These are phyloP conservation scores for Brachycybe producta DNA, from an alignment of 2,888 invertebrate species.

Conservation along the genomic window DNA sequence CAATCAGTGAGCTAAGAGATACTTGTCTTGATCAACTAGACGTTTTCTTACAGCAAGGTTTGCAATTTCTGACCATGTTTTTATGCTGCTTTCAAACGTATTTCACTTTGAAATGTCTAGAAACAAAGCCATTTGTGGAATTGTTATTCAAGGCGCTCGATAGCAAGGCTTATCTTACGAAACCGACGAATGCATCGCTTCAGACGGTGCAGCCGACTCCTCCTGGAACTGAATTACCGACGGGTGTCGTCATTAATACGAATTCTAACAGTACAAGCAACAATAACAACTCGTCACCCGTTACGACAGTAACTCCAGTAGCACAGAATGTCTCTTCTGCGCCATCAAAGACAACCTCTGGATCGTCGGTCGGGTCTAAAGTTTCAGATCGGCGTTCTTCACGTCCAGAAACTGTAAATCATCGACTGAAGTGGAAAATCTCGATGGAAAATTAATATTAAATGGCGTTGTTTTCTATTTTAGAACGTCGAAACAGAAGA, in stretches of 20 bases:
- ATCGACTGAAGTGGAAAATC: neutral
- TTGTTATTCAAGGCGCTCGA: slow-evolving; percentile 62
- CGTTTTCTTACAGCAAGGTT: slow-evolving; percentile 81
- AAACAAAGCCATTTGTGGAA: slow-evolving; percentile 82
- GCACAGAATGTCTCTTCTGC: neutral
- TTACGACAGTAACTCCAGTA: neutral
- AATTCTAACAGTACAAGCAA: neutral
- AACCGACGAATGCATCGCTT: slow-evolving; percentile 1
- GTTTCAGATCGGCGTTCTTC: slow-evolving; percentile 12
- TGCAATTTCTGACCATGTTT: slow-evolving; percentile 25
- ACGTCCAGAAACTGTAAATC: slow-evolving; percentile 8
- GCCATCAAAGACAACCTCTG: neutral
- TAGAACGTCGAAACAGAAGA: slow-evolving; percentile 9
- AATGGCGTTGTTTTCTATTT: neutral
- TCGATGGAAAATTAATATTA: neutral
- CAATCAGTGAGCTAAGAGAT: slow-evolving; percentile 68
- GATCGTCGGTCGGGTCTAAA: neutral
- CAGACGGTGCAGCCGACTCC: neutral
- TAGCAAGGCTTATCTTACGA: slow-evolving; percentile 41
- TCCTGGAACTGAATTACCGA: neutral
- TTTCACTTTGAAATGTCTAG: slow-evolving; percentile 47
- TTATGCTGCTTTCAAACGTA: neutral
- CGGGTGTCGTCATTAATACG: neutral
- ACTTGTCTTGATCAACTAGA: slow-evolving; percentile 90
- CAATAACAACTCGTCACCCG: neutral